Evolutionary conservation across 2,797 vertebrate species (phyloP).

Genomic region (Lithobates sylvaticus): DNA sequence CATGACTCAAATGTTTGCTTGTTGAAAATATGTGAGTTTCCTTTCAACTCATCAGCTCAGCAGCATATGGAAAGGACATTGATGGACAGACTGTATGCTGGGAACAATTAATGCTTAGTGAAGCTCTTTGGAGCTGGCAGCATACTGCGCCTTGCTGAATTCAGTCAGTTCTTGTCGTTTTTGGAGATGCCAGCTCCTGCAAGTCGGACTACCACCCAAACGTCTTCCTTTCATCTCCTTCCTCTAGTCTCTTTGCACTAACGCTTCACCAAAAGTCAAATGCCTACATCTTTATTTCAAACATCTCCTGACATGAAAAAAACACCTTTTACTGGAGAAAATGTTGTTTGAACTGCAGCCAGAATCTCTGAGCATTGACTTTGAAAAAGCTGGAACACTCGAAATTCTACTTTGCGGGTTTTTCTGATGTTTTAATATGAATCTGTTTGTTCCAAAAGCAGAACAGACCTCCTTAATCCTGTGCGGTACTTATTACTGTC

Average conservation of each 20-base stretch:
- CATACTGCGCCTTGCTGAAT: neutral
- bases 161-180: neutral
- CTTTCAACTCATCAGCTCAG: neutral
- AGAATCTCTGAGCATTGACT: neutral
- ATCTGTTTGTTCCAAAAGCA: neutral
- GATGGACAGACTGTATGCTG: neutral
- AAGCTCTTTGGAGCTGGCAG: neutral
- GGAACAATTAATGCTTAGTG: neutral
- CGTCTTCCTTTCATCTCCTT: slow-evolving; percentile 3
- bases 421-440: neutral
- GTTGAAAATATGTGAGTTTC: neutral
- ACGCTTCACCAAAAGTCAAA: neutral
- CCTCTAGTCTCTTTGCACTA: neutral
- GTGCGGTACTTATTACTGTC: too few species aligned
- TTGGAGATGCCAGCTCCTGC: neutral
- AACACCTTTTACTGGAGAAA: neutral
- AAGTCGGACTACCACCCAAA: neutral
- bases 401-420: neutral
- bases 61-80: neutral
- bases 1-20: neutral
- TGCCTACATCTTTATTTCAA: neutral
- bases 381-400: neutral
- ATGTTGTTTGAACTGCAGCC: slow-evolving; percentile 8
- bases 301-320: slow-evolving; percentile 3
- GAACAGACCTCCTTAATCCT: neutral